These are phyloP conservation scores for Notamacropus eugenii DNA, from an alignment of 2,797 vertebrate species.

Conservation along the genomic window DNA sequence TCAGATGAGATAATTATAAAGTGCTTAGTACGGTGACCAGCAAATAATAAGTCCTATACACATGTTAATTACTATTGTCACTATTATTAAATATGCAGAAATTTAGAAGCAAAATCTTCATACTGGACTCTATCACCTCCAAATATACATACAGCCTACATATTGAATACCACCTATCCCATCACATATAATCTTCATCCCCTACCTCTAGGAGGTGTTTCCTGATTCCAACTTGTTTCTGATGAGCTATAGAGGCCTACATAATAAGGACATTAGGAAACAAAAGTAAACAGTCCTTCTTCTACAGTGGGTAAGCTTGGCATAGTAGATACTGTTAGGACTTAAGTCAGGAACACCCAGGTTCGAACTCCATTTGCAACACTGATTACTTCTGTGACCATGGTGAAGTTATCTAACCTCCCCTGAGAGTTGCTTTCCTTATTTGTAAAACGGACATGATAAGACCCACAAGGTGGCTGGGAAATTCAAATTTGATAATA, in stretches of 20 bases:
- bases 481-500: constrained; percentile 50
- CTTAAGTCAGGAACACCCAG: neutral
- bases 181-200: neutral
- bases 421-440: neutral
- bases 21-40: neutral
- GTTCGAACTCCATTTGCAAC: neutral
- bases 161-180: neutral
- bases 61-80: neutral
- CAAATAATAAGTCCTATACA: neutral
- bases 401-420: constrained; percentile 1
- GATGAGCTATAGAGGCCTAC: neutral
- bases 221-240: constrained; percentile 14
- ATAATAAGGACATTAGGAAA: neutral
- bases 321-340: neutral
- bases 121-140: neutral
- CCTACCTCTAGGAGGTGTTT: neutral
- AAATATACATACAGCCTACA: neutral
- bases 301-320: neutral
- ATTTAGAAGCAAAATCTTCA: neutral
- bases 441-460: neutral
- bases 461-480: neutral
- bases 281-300: neutral
- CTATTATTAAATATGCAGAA: neutral
- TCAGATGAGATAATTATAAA: neutral
- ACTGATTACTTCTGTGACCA: neutral